A percentile compares a stretch with the other conserved stretches of the same genome.
phyloP scores from a whole-genome alignment of 2,888 invertebrate species.

The Timandra comae region DNA sequence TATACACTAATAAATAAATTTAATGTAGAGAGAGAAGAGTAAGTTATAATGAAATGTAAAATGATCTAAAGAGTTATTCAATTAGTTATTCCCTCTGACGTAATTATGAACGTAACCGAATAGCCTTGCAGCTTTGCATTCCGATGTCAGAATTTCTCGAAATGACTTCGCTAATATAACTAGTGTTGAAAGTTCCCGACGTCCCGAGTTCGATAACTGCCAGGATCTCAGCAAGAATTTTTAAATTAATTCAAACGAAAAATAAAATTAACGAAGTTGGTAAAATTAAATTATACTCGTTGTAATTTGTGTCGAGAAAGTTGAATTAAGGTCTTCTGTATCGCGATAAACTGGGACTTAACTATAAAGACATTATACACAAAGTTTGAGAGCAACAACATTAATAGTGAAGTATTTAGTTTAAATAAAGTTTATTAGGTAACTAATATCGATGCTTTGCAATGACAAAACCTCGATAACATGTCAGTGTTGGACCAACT shows the following conservation, averaged over 20 bases:
- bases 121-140: slow-evolving; percentile 25
- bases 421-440: too few relatives aligned
- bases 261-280: slow-evolving; percentile 70
- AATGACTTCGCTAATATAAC: slow-evolving; percentile 61
- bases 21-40: too few relatives aligned
- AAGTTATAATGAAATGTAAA: too few relatives aligned
- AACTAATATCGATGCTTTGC: too few relatives aligned
- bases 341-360: too few relatives aligned
- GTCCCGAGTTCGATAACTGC: slow-evolving; percentile 64
- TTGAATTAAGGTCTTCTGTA: slow-evolving; percentile 38
- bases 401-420: too few relatives aligned
- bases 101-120: slow-evolving; percentile 4
- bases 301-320: slow-evolving; percentile 65
- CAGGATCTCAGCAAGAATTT: slow-evolving; percentile 63
- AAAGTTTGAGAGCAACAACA: too few relatives aligned
- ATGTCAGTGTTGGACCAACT: too few relatives aligned
- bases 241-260: slow-evolving; percentile 73
- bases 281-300: slow-evolving; percentile 65
- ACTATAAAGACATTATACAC: too few relatives aligned
- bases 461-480: too few relatives aligned
- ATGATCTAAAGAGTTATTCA: neutral
- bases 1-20: too few relatives aligned
- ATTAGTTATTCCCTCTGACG: slow-evolving; percentile 7
- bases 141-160: slow-evolving; percentile 48
- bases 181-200: slow-evolving; percentile 63